These are phyloP conservation scores for Megalops cyprinoides DNA, from an alignment of 2,797 vertebrate genomes.

Conservation along the genomic window DNA sequence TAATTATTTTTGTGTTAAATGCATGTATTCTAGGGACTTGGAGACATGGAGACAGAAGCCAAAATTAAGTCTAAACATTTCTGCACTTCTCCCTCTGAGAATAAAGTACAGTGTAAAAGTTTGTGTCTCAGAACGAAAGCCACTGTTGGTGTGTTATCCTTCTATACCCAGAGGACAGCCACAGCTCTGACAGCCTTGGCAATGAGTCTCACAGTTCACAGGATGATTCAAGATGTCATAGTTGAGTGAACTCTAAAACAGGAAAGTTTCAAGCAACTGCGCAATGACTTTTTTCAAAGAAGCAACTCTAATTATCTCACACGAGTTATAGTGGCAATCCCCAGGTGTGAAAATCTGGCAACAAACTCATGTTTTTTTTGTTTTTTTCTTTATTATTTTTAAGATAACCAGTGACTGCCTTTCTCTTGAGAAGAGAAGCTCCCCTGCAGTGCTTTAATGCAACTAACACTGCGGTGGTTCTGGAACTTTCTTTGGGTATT, in stretches of 20 bases:
- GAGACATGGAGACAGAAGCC: neutral
- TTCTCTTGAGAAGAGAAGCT: neutral
- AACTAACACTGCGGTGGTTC: neutral
- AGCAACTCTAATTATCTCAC: slow-evolving; percentile 26
- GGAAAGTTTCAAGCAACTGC: neutral
- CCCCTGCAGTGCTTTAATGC: neutral
- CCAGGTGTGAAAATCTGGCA: neutral
- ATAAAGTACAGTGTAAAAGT: neutral
- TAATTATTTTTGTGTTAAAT: neutral
- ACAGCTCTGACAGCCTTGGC: neutral
- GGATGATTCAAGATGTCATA: neutral
- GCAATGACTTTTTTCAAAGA: neutral
- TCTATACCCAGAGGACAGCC: neutral
- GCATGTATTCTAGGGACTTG: neutral
- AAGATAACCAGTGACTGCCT: slow-evolving; percentile 8
- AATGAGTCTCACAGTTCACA: neutral
- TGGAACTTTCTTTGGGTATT: neutral
- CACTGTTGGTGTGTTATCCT: neutral
- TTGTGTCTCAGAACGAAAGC: neutral
- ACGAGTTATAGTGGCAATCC: neutral
- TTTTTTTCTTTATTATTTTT: too few species aligned
- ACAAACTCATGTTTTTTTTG: slow-evolving; percentile 22
- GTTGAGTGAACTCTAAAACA: neutral
- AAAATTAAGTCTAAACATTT: neutral
- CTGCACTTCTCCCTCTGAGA: neutral